Conservation (phyloP, 2,888 invertebrate species). For the Platerodrilus igneus region DNA sequence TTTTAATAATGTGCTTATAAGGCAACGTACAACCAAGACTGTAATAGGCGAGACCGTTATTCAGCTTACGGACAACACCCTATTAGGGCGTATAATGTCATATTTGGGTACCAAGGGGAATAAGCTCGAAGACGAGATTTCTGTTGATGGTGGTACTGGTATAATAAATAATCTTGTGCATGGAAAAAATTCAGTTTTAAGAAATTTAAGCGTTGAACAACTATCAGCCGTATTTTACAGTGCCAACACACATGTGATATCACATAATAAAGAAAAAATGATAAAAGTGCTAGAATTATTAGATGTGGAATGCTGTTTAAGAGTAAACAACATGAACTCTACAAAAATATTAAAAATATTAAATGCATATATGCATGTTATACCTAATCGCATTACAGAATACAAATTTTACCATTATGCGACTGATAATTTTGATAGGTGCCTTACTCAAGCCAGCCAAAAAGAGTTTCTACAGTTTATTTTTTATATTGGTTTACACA, state of each 20-base stretch:
- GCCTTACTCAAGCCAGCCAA: slow-evolving; percentile 32
- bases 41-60: slow-evolving; percentile 13
- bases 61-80: slow-evolving; percentile 18
- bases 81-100: slow-evolving; percentile 22
- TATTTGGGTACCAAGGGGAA: slow-evolving; percentile 18
- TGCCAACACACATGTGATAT: slow-evolving; percentile 13
- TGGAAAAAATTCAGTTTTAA: slow-evolving; percentile 12
- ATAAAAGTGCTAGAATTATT: slow-evolving; percentile 32
- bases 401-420: slow-evolving; percentile 38
- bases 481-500: slow-evolving; percentile 44
- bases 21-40: no score
- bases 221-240: slow-evolving; percentile 19
- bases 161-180: slow-evolving; percentile 13
- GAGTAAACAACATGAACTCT: slow-evolving; percentile 31
- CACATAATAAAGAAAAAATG: slow-evolving; percentile 22
- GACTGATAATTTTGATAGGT: slow-evolving; percentile 32
- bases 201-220: slow-evolving; percentile 17
- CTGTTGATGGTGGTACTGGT: slow-evolving; percentile 6
- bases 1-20: no score
- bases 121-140: not conserved
- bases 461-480: slow-evolving; percentile 42
- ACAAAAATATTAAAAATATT: slow-evolving; percentile 36
- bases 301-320: slow-evolving; percentile 39
- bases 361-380: slow-evolving; percentile 35
- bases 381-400: slow-evolving; percentile 38